Conservation (phyloP, 2,797 vertebrate species). For the Protonibea diacanthus region DNA sequence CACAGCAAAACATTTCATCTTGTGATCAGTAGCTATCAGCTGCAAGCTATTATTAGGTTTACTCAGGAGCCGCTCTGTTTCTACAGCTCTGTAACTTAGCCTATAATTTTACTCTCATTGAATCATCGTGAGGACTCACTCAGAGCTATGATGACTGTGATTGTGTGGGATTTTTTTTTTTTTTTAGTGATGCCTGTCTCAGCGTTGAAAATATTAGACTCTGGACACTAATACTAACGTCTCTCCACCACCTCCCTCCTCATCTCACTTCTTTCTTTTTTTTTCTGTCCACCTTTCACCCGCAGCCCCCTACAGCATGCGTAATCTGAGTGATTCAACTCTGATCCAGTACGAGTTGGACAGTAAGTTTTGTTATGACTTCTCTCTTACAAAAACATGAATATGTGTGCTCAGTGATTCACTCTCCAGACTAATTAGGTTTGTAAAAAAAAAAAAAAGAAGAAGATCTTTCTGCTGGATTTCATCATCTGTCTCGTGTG, state of each 20-base stretch:
- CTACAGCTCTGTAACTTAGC: conserved; percentile 48
- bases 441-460: neutral
- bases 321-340: conserved; percentile 91
- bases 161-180: conserved; percentile 24
- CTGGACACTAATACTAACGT: conserved; percentile 24
- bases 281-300: conserved; percentile 9
- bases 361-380: conserved; percentile 70
- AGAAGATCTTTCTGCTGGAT: conserved; percentile 19
- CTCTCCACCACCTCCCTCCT: conserved; percentile 10
- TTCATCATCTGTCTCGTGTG: conserved; percentile 23
- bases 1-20: conserved; percentile 75
- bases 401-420: neutral
- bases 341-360: conserved; percentile 94
- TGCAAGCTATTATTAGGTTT: conserved; percentile 74
- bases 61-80: conserved; percentile 63
- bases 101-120: conserved; percentile 68
- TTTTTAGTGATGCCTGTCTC: conserved; percentile 15
- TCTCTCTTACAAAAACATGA: neutral
- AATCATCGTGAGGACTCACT: conserved; percentile 54
- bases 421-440: conserved; percentile 43
- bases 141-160: conserved; percentile 56
- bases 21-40: conserved; percentile 77
- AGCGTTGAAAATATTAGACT: conserved; percentile 25
- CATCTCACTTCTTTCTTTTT: neutral
- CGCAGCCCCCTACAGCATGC: conserved; percentile 88